Base-by-base conservation (phyloP, 2,888 invertebrate species). In the Epistrophella euchroma region DNA sequence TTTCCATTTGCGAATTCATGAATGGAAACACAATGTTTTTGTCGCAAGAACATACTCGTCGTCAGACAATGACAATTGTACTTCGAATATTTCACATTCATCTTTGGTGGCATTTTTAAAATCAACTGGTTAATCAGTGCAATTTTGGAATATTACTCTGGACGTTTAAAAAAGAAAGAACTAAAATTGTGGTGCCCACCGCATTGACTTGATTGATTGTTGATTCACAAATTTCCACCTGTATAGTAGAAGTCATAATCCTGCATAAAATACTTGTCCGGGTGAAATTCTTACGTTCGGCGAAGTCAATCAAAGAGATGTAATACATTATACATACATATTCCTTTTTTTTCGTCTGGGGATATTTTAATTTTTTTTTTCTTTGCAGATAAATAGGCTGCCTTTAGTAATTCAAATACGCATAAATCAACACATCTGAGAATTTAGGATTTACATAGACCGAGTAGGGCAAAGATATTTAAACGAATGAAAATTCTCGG, bases 181-280 rank as follows among this genome's bases (percentile, higher is more conserved):
- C 88, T 88, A 40, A 58, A 22, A 91, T 62, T 6, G 88, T 75
- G 2, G 81, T 68, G 0, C 91, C 91, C 37, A 78, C 88, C 0
- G 89, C 89, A 81, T n/a, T 83, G 66, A 5, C 66, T 56, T 2
- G 35, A 66, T 4, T 88, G 74, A 0, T 62, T 71, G 58, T 90
- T 43, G 1, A 88, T 52, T 71, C 88, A 88, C 1, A 92, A 82
- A 88, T 91, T 92, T 10, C 92, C 92, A 2, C 91, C 91, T 0
- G 91, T 91, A 74, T 90, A 92, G 55, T 91, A 92, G 79, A 91
- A 92, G 77, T 92, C 92, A 56, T 91, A 92, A 55, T 90, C 90
- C 5, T 90, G 89, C 13, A 88, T 86, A 64, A 92, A 92, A 56
- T 88, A 91, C 0, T 89, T 71, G 85, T 91, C 91, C 0, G 90